These are phyloP conservation scores for Sebastiscus albofasciatus DNA, from an alignment of 2,797 vertebrate genomes.

Conservation along the genomic window DNA sequence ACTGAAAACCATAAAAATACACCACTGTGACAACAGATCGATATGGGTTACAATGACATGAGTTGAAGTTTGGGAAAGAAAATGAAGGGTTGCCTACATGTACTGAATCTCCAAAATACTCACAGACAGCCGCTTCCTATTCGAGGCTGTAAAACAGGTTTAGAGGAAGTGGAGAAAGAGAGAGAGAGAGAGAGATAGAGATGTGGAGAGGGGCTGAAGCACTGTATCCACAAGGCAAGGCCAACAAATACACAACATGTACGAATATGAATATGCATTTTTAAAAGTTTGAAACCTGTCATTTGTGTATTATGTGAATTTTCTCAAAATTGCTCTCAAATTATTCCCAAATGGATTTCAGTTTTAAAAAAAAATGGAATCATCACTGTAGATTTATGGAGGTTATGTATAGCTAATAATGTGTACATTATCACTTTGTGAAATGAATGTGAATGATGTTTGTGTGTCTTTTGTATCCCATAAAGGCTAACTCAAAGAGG, in stretches of 20 bases:
- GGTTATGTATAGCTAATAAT: not conserved
- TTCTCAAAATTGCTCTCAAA: not conserved
- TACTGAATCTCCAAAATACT: conserved; percentile 74
- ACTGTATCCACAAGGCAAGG: conserved; percentile 58
- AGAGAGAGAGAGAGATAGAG: conserved; percentile 65
- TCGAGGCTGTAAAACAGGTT: conserved; percentile 71
- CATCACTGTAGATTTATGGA: not conserved
- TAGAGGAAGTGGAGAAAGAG: conserved; percentile 41
- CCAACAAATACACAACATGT: conserved; percentile 57
- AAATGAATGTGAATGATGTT: not conserved
- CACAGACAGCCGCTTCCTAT: conserved; percentile 80
- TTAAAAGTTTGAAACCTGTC: not conserved
- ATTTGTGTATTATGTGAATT: not conserved
- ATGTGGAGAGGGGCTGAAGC: conserved; percentile 71
- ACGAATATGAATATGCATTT: conserved; percentile 55
- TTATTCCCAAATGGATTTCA: not conserved
- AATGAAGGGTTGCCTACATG: conserved; percentile 21
- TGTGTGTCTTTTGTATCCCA: conserved; percentile 30
- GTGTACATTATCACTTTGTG: not conserved
- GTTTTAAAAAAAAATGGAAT: not conserved
- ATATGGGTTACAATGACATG: conserved; percentile 35
- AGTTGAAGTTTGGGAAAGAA: conserved; percentile 40
- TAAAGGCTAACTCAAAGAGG: not conserved
- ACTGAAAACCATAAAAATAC: conserved; percentile 15
- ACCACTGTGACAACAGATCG: conserved; percentile 19